These are phyloP conservation scores for Itoplectis maculator DNA, from an alignment of 2,888 invertebrate species.

Conservation along the genomic window DNA sequence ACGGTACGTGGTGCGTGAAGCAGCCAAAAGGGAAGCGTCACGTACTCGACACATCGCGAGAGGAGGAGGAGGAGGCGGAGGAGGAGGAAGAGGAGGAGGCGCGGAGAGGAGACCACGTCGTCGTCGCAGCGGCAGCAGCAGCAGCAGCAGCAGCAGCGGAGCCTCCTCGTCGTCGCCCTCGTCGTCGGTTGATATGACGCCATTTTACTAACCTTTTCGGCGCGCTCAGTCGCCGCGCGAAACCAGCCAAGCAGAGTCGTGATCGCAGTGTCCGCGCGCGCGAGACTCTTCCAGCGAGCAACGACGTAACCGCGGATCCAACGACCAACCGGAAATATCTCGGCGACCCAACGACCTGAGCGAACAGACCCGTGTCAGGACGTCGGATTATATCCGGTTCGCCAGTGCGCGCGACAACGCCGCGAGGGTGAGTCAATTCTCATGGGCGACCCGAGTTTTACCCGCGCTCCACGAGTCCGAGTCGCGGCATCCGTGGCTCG, in stretches of 20 bases:
- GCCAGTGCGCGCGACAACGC: constrained; percentile 11
- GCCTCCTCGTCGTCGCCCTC: constrained; percentile 60
- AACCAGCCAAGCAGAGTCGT: background rate
- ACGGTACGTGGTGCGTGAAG: constrained; percentile 35
- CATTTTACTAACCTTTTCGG: constrained; percentile 84
- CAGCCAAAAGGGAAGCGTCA: constrained; percentile 23
- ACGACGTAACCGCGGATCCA: background rate
- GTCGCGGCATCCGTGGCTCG: background rate
- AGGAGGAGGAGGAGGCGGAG: constrained; percentile 37
- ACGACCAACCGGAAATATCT: background rate
- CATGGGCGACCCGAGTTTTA: background rate
- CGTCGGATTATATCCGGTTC: background rate
- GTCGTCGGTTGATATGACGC: constrained; percentile 80
- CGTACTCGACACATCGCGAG: constrained; percentile 14
- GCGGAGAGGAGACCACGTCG: constrained; percentile 59
- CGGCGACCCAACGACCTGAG: background rate
- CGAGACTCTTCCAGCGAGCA: constrained; percentile 1
- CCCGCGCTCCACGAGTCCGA: background rate
- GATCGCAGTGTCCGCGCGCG: too few species aligned
- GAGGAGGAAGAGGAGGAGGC: constrained; percentile 56
- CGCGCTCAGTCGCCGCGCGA: constrained; percentile 74
- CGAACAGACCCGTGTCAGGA: background rate
- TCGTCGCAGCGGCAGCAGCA: constrained; percentile 58
- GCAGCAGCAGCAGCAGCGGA: constrained; percentile 23
- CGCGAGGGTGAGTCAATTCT: constrained; percentile 47